Conservation (phyloP, 2,113 vertebrate genomes). For the Cettia cetti region DNA sequence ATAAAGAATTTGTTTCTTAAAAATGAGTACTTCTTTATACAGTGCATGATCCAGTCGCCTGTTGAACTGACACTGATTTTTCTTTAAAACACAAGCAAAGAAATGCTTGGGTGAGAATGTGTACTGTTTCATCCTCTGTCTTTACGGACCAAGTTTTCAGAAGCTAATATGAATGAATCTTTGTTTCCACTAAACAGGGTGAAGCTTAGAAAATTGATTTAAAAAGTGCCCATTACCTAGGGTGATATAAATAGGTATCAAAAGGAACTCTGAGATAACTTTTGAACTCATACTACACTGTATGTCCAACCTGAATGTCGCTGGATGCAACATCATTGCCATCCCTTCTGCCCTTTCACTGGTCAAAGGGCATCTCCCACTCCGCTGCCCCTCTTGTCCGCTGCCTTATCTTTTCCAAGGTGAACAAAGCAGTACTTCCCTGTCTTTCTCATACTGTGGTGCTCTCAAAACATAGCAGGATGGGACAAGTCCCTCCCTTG, state of each 20-base stretch:
- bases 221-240: not conserved
- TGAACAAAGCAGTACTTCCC: not conserved
- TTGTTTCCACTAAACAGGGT: not conserved
- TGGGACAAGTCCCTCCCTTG: not conserved
- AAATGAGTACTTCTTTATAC: not conserved
- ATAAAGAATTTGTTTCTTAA: not conserved
- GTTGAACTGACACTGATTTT: not conserved
- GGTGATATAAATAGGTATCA: not conserved
- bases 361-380: not conserved
- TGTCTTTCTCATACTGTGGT: too few species aligned
- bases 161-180: not conserved
- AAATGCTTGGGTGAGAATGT: not conserved
- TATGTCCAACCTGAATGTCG: not conserved
- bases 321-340: not conserved
- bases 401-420: not conserved
- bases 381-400: rapidly evolving
- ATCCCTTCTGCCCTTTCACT: not conserved
- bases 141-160: not conserved
- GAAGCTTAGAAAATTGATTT: not conserved
- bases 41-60: not conserved
- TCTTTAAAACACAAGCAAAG: not conserved
- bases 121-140: not conserved
- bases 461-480: not conserved
- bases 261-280: not conserved
- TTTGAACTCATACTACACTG: not conserved